Evolutionary conservation across 2,113 vertebrate genomes (phyloP), one percentile per base, ranked within the genome.

Genomic region (Speoplatyrhinus poulsoni): DNA sequence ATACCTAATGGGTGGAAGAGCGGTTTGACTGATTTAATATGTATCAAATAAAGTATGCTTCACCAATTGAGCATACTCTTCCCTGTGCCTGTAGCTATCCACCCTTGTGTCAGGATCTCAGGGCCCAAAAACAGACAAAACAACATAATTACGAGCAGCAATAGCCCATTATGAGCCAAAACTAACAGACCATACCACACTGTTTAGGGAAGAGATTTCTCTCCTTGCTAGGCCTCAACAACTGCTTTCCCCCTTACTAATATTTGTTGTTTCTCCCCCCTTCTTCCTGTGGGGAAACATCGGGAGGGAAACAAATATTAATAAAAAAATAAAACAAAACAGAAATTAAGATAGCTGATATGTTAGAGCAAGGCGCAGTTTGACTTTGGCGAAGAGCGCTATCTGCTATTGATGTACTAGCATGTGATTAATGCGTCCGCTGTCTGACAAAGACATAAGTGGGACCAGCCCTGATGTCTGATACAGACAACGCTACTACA

Each of bases 361-460:
- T 12, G 17, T 32, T 16, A 2, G 13, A 62, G 19, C 26, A 26
- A 26, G 26, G 1, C 26, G 26, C 26, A 26, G 26, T 26, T 26
- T 26, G 26, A 26, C 26, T 36, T 61, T 50, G 33, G 66, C 72
- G n/a, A 71, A 26, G 76, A 26, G 60, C 6, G 71, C 46, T 50
- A 26, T 65, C 70, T 73, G n/a, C 13, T 19, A 12, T 61, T 53
- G 19, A 46, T 58, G 26, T 55, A 33, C 57, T 73, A 73, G 82
- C 62, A 46, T 49, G 0, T 47, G 56, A 85, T 79, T 65, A 81
- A 87, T 81, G 54, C 69, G 17, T 72, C 57, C 66, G 67, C 62
- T 73, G 46, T 67, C 77, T 75, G 80, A 71, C 55, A 36, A 76
- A 52, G 70, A 73, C 60, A 26, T 55, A 8, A 65, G 65, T 70